Conservation (phyloP, 2,888 invertebrate species). For the Conops quadrifasciatus region DNA sequence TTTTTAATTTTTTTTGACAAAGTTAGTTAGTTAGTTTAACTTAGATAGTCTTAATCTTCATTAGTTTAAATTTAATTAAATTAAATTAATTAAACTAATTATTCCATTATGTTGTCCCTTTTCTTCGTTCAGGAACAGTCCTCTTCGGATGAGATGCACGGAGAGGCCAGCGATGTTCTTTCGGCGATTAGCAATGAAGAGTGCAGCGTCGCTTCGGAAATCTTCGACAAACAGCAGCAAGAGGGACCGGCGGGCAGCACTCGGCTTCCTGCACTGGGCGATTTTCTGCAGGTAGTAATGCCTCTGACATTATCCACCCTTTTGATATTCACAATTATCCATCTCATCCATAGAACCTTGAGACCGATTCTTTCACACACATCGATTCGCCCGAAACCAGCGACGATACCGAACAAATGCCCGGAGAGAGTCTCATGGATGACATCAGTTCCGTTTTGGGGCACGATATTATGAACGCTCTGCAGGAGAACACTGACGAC, state of each 20-base stretch:
- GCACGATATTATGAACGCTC: conserved; percentile 74
- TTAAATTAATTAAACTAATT: too few species aligned
- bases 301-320: background rate
- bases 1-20: too few species aligned
- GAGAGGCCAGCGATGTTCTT: conserved; percentile 69
- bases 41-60: too few species aligned
- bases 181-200: conserved; percentile 75
- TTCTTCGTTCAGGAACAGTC: conserved; percentile 57
- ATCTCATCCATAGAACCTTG: conserved; percentile 63
- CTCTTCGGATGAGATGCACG: conserved; percentile 59
- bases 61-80: too few species aligned
- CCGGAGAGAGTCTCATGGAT: conserved; percentile 81
- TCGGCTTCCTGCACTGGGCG: conserved; percentile 55
- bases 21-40: too few species aligned
- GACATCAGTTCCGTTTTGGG: conserved; percentile 79
- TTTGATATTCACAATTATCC: conserved; percentile 37
- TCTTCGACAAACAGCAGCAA: conserved; percentile 67
- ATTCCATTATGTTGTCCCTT: too few species aligned
- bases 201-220: conserved; percentile 76
- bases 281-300: conserved; percentile 60
- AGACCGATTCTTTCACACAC: conserved; percentile 71
- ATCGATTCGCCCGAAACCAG: conserved; percentile 86
- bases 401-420: conserved; percentile 77
- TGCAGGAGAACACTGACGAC: conserved; percentile 77
- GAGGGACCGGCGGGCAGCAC: conserved; percentile 39